Evolutionary conservation across 2,797 vertebrate genomes (phyloP).

Genomic region (Anomalospiza imberbis): DNA sequence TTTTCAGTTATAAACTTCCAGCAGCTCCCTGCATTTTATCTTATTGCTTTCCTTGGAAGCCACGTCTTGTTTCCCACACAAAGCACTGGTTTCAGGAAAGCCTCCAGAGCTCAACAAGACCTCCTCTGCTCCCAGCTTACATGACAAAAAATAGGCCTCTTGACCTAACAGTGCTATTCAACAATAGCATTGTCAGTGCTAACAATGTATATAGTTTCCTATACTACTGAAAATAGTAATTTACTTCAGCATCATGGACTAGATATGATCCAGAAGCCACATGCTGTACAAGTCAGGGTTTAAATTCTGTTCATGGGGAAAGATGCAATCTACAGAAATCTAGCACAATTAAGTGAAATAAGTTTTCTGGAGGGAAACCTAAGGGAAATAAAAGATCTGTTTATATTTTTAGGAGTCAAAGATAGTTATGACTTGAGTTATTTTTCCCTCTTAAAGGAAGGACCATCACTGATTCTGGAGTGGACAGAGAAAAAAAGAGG

Average conservation of each 20-base stretch:
- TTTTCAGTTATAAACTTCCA: not conserved
- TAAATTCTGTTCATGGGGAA: not conserved
- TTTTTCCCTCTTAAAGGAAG: not conserved
- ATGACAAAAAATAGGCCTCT: not conserved
- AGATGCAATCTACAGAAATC: not conserved
- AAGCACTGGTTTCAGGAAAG: not conserved
- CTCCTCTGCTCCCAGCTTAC: not conserved
- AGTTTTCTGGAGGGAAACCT: not conserved
- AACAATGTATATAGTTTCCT: not conserved
- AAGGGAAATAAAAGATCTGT: not conserved
- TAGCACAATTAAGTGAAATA: not conserved
- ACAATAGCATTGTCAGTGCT: not conserved
- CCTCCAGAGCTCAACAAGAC: not conserved
- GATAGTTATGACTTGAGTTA: not conserved
- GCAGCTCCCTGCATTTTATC: not conserved
- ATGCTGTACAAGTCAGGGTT: not conserved
- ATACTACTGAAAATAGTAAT: not conserved
- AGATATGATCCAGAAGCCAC: not conserved
- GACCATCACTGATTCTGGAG: not conserved
- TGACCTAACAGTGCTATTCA: not conserved
- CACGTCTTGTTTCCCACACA: not conserved
- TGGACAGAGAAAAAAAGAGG: not conserved
- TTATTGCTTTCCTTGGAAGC: not conserved
- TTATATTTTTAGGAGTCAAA: not conserved
- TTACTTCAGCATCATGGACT: not conserved